Evolutionary conservation across 2,113 vertebrate genomes (phyloP), one percentile per base, ranked within the genome.

Genomic region (Mirza zaza): DNA sequence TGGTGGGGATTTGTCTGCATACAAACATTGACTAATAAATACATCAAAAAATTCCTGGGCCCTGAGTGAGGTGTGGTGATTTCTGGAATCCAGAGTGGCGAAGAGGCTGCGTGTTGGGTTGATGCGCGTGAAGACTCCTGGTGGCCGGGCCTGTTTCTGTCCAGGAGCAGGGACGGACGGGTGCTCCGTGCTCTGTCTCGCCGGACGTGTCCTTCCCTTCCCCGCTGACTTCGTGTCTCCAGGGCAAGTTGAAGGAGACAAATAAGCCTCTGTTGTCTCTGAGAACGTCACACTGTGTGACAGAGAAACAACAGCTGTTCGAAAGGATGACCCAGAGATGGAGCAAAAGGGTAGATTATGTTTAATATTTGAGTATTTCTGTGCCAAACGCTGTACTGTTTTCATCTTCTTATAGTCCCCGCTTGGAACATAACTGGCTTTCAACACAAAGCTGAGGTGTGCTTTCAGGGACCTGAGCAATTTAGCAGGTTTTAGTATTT

Each of bases 81-180:
- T 65, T 55, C 42, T 4, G 50, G 59, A 8, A 9, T 36, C 3
- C 27, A 4, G 11, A 70, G 39, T 8, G 42, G 76, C 36, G 34
- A 59, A 42, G 63, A 6, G 5, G 23, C 18, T 34, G 20, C 14
- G 4, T 13, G 14, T 25, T 32, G 13, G 3, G 32, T 52, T 52
- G 9, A 21, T 2, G 50, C 15, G 0, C 2, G 3, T 2, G 32
- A 42, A 9, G 8, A 27, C 17, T 71, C 57, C 48, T n/a, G 2
- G 3, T 10, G 14, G 32, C 6, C 5, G 0, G 1, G 8, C 27
- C 34, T 23, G 36, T 42, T 7, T 27, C 9, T 32, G 3, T 48
- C 9, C 61, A 6, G 6, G 8, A 6, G n/a, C 15, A 63, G 50
- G 42, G 61, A 61, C 45, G 45, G 45, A n/a, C 10, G 8, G 3